Evolutionary conservation across 2,113 vertebrate genomes (phyloP).

Genomic region (Sebastes fasciatus): DNA sequence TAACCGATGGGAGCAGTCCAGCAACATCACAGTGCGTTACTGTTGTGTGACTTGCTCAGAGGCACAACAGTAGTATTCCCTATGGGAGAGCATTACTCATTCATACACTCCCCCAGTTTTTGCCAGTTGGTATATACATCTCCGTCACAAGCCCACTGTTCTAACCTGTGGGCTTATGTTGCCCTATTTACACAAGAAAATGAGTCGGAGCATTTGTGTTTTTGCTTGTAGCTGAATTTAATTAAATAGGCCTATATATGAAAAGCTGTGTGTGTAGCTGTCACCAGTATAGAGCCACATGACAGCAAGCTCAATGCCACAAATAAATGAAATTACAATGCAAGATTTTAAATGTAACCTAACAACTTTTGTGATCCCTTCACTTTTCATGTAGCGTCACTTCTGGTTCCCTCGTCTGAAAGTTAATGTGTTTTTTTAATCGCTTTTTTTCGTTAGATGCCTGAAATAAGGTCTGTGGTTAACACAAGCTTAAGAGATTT

Average conservation of each 20-base stretch:
- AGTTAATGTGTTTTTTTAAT: too few relatives aligned
- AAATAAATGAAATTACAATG: background rate
- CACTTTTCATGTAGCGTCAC: background rate
- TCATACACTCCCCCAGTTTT: constrained; percentile 27
- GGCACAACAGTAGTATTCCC: constrained; percentile 33
- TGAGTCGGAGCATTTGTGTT: constrained; percentile 38
- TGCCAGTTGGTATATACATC: constrained; percentile 44
- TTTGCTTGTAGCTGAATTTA: constrained; percentile 34
- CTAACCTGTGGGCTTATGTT: constrained; percentile 52
- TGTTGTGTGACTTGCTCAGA: constrained; percentile 55
- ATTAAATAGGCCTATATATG: constrained; percentile 23
- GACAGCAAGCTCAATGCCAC: background rate
- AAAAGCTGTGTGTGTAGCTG: constrained; percentile 6
- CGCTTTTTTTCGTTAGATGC: too few relatives aligned
- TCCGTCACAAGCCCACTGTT: constrained; percentile 9
- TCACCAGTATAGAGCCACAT: background rate
- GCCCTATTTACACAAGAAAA: constrained; percentile 59
- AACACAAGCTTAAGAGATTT: too few relatives aligned
- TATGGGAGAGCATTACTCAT: constrained; percentile 55
- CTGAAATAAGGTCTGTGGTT: too few relatives aligned
- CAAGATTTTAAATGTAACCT: background rate
- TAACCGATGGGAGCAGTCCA: background rate
- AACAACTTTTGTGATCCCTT: background rate
- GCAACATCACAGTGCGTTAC: constrained; percentile 12
- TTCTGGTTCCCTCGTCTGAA: too few relatives aligned